Base-by-base conservation (phyloP, 2,797 vertebrate species). In the Dromococcyx pavoninus region DNA sequence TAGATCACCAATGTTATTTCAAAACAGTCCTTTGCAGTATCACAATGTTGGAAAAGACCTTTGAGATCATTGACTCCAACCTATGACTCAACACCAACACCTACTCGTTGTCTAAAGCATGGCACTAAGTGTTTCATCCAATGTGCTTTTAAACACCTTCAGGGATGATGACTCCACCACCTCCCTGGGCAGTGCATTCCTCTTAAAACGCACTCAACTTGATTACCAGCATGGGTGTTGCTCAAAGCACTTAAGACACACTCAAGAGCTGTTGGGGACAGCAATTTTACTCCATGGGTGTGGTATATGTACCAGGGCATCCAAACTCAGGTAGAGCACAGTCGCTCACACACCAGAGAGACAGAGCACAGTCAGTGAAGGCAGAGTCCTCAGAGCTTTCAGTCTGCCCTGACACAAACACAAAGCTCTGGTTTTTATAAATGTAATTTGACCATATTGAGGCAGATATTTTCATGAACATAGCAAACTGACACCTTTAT, bases 271-370 rank as follows among this genome's bases (percentile, higher is more conserved):
- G 71, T 84, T 77, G 75, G 71, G 67, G 62, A 43, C 32, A 48
- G 41, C 61, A 81, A 56, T 73, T 86, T 71, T 71, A 23, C 58
- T 83, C 54, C 21, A 6, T 2, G 4, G 9, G 53, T 48, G 46
- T 17, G 28, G 58, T 85, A 25, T n/a, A 66, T 30, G n/a, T n/a
- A n/a, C n/a, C n/a, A n/a, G n/a, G n/a, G n/a, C n/a, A n/a, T n/a
- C n/a, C n/a, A n/a, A n/a, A n/a, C n/a, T n/a, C n/a, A n/a, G n/a
- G n/a, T n/a, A n/a, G n/a, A n/a, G n/a, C n/a, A n/a, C n/a, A n/a
- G n/a, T n/a, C n/a, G n/a, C n/a, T n/a, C n/a, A n/a, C n/a, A 35
- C 0, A 2, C 28, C 3, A 0, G 22, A 60, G 44, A 65, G n/a
- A 58, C 0, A 1, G 46, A n/a, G 28, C 37, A 5, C 3, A 3